These are phyloP conservation scores for Aethes cnicana DNA, from an alignment of 2,888 invertebrate genomes.

Conservation along the genomic window DNA sequence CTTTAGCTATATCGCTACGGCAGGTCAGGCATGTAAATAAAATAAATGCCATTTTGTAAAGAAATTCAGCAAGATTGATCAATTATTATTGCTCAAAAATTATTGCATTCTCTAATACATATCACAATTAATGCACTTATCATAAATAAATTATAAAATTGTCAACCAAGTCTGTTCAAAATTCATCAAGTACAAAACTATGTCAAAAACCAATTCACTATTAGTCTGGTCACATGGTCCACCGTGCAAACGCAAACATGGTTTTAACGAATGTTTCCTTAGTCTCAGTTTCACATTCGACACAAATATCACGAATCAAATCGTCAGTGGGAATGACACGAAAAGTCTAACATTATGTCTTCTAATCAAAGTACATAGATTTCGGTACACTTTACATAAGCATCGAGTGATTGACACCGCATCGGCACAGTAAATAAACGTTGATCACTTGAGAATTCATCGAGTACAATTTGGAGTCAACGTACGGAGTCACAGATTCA, in stretches of 20 bases:
- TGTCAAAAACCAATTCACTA: constrained; percentile 78
- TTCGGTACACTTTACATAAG: constrained; percentile 67
- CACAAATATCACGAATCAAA: constrained; percentile 73
- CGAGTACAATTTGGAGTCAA: constrained; percentile 53
- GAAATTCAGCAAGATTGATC: constrained; percentile 56
- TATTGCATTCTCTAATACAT: constrained; percentile 64
- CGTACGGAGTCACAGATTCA: constrained; percentile 57
- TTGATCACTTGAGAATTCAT: constrained; percentile 52
- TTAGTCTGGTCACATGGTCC: constrained; percentile 76
- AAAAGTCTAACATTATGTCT: constrained; percentile 63
- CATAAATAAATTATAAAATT: constrained; percentile 80
- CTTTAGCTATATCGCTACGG: constrained; percentile 40
- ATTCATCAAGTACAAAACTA: constrained; percentile 69
- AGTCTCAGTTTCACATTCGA: constrained; percentile 64
- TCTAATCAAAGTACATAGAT: constrained; percentile 72
- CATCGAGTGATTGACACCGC: constrained; percentile 56
- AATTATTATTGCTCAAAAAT: constrained; percentile 57
- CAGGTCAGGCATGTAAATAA: constrained; percentile 50
- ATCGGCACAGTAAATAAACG: constrained; percentile 46
- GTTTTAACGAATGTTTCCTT: constrained; percentile 62
- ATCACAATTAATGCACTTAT: constrained; percentile 80
- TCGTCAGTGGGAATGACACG: constrained; percentile 68
- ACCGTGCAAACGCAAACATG: constrained; percentile 76
- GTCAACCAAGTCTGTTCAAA: constrained; percentile 73
- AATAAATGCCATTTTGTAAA: constrained; percentile 60